A percentile compares a stretch with the other conserved stretches of the same genome.
Conservation (phyloP, 53 echinoderm and acorn worm genomes). For the Paracentrotus lividus region DNA sequence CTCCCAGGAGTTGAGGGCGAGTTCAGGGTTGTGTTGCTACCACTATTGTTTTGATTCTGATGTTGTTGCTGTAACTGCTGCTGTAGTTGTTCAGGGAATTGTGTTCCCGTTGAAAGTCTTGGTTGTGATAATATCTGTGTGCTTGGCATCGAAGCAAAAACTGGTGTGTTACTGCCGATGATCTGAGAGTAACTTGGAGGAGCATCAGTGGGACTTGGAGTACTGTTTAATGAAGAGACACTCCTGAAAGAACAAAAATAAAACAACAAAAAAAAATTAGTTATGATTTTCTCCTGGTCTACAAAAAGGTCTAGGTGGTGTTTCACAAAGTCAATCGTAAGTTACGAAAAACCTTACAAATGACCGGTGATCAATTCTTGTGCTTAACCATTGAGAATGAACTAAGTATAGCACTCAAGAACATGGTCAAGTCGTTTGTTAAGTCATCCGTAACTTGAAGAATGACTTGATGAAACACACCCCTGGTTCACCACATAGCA, state of each 20-base stretch:
- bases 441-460: too few species aligned
- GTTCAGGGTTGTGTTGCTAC: conserved; percentile 49
- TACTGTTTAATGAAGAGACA: conserved; percentile 68
- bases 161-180: conserved; percentile 45
- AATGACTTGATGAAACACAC: too few species aligned
- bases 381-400: too few species aligned
- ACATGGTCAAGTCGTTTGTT: too few species aligned
- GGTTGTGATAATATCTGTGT: conserved; percentile 57
- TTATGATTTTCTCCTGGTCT: neutral
- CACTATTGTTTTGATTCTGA: conserved; percentile 69
- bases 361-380: too few species aligned
- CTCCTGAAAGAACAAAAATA: conserved; percentile 24
- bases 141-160: conserved; percentile 52
- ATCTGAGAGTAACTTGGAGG: conserved; percentile 81
- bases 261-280: neutral
- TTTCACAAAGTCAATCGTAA: too few species aligned
- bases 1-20: conserved; percentile 61
- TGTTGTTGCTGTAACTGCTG: conserved; percentile 13
- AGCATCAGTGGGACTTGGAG: conserved; percentile 77
- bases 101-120: conserved; percentile 49
- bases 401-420: too few species aligned
- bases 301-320: neutral
- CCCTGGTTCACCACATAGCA: neutral
- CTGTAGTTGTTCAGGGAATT: conserved; percentile 63
- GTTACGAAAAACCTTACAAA: too few species aligned